Percentiles rank a stretch among this genome's conserved stretches.
phyloP scores from a whole-genome alignment of 2,888 invertebrate genomes.

The Chloroclysta siterata region DNA sequence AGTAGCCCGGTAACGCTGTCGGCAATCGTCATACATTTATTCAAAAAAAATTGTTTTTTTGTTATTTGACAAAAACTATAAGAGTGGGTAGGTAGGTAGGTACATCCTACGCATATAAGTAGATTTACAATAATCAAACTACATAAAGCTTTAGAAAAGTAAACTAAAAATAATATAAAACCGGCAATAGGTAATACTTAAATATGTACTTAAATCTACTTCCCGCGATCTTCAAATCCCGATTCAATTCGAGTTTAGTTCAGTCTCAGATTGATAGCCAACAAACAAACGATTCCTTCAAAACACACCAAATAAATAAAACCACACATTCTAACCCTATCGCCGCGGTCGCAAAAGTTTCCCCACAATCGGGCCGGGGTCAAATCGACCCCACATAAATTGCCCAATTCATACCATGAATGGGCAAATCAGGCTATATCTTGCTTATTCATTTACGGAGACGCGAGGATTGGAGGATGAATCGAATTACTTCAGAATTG shows the following conservation, averaged over 20 bases:
- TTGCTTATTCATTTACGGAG: slow-evolving; percentile 54
- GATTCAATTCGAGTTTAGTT: background rate
- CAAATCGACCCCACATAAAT: slow-evolving; percentile 51
- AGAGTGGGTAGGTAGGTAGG: no score
- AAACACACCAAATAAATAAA: slow-evolving; percentile 19
- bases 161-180: no score
- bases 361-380: slow-evolving; percentile 45
- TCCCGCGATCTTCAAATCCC: no score
- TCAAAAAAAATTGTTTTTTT: no score
- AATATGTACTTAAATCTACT: no score
- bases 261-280: background rate
- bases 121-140: no score
- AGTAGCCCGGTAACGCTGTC: no score
- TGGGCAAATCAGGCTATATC: slow-evolving; percentile 54
- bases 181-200: no score
- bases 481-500: slow-evolving; percentile 50
- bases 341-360: slow-evolving; percentile 42
- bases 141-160: no score
- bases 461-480: slow-evolving; percentile 37
- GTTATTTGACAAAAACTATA: no score
- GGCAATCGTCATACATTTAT: no score
- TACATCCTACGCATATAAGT: no score
- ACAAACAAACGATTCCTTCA: slow-evolving; percentile 10
- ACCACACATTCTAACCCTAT: slow-evolving; percentile 22
- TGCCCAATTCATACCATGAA: slow-evolving; percentile 62